Conservation (phyloP, 2,113 vertebrate genomes). For the Diadophis punctatus region DNA sequence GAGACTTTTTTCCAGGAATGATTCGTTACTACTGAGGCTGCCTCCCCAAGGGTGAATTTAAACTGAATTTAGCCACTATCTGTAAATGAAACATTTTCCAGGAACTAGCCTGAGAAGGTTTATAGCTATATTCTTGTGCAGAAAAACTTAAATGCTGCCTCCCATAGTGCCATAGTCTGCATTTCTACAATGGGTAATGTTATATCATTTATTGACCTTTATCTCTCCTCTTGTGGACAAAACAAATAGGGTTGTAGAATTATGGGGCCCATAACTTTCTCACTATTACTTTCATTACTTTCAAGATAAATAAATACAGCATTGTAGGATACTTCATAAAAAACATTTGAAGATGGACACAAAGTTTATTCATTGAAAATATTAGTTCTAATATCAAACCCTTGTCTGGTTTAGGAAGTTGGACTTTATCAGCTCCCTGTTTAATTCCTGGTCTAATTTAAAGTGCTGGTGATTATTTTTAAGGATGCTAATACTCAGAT, state of each 20-base stretch:
- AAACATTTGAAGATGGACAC: neutral
- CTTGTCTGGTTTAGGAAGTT: neutral
- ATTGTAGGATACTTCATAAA: neutral
- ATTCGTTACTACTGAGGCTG: neutral
- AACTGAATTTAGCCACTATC: neutral
- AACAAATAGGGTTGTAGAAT: neutral
- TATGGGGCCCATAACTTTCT: neutral
- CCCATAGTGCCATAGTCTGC: neutral
- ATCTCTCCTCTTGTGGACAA: neutral
- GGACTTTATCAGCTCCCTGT: neutral
- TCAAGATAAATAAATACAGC: neutral
- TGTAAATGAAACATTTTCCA: neutral
- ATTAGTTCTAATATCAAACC: neutral
- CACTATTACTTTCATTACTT: neutral
- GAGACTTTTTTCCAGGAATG: neutral
- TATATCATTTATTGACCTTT: neutral
- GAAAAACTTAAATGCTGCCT: neutral
- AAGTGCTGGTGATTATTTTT: neutral
- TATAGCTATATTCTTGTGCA: neutral
- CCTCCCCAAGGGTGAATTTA: neutral
- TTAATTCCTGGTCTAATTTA: neutral
- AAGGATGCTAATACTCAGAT: neutral
- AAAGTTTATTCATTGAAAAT: neutral
- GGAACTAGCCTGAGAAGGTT: neutral
- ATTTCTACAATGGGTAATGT: neutral